A percentile compares a stretch with the other conserved stretches of the same genome.
phyloP scores from a whole-genome alignment of 2,113 vertebrate species.

The Loxodonta africana region DNA sequence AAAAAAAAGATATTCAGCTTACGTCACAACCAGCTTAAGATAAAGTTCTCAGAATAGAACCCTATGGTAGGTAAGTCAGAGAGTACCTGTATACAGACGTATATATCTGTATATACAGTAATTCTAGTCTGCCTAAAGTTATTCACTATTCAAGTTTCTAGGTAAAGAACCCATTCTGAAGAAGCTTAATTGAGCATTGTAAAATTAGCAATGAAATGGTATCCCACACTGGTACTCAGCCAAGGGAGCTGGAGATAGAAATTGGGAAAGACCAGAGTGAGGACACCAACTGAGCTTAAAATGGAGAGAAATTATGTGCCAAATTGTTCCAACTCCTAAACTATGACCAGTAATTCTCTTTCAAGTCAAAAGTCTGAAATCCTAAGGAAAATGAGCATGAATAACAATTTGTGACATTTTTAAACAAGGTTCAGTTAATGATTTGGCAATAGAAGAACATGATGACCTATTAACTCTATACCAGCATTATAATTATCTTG shows the following conservation, averaged over 20 bases:
- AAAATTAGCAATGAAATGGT: too few species aligned
- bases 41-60: too few species aligned
- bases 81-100: too few species aligned
- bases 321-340: background rate
- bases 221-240: too few species aligned
- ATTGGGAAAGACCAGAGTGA: background rate
- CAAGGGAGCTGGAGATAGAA: background rate
- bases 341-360: background rate
- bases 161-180: background rate
- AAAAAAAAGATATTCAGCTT: too few species aligned
- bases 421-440: background rate
- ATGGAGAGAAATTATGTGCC: background rate
- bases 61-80: too few species aligned
- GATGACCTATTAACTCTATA: background rate
- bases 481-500: too few species aligned
- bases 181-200: background rate
- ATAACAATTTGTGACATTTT: background rate
- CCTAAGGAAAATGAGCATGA: background rate
- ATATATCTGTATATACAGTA: background rate
- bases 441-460: background rate
- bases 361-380: background rate
- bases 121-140: background rate
- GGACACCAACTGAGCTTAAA: too few species aligned
- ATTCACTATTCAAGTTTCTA: background rate
- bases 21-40: too few species aligned